phyloP scores from a whole-genome alignment of 2,888 invertebrate species.

The Tiliacea aurago region DNA sequence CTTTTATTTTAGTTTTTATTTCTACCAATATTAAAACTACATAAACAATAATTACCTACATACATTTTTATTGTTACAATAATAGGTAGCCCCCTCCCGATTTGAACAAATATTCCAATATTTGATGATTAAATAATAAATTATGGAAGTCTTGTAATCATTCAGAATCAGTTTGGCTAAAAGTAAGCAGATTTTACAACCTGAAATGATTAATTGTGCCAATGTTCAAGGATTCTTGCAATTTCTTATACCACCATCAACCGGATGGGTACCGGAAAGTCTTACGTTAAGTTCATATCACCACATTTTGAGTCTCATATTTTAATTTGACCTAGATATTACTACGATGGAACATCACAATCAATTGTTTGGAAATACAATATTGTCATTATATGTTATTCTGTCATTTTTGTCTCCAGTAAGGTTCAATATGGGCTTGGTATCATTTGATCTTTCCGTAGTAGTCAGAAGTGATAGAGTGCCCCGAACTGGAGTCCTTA shows the following conservation, averaged over 20 bases:
- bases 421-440: too few species aligned
- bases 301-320: background rate
- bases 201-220: background rate
- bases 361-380: constrained; percentile 20
- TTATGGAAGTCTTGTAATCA: background rate
- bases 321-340: background rate
- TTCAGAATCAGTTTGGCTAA: background rate
- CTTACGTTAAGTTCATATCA: background rate
- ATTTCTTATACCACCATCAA: background rate
- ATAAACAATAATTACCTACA: background rate
- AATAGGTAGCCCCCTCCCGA: too few species aligned
- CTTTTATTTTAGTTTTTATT: background rate
- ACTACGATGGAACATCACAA: background rate
- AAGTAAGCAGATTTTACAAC: too few species aligned
- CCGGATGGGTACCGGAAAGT: background rate
- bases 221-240: background rate
- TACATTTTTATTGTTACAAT: constrained; percentile 13
- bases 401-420: background rate
- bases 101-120: background rate
- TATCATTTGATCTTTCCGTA: background rate
- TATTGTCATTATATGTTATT: constrained; percentile 9
- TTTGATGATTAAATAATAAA: background rate
- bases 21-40: constrained; percentile 10
- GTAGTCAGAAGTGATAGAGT: background rate
- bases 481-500: background rate